These are phyloP conservation scores for Melinaea marsaeus DNA, from an alignment of 2,888 invertebrate genomes.

Conservation along the genomic window DNA sequence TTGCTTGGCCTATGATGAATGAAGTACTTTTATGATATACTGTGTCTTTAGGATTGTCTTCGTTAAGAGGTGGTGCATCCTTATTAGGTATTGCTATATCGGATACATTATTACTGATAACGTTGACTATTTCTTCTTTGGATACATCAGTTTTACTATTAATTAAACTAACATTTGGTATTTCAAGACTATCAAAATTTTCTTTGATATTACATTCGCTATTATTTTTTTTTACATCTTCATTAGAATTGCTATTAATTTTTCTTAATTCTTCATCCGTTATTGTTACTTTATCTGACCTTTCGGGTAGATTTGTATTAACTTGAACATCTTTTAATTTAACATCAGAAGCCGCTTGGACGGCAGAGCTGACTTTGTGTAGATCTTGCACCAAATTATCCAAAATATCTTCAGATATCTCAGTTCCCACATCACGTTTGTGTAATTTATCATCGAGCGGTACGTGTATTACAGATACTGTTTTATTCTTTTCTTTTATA, in stretches of 20 bases:
- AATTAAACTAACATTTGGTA: conserved; percentile 66
- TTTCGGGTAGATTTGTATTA: conserved; percentile 44
- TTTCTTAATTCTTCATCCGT: conserved; percentile 40
- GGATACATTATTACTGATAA: conserved; percentile 48
- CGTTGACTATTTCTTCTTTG: conserved; percentile 45
- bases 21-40: conserved; percentile 48
- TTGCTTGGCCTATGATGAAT: conserved; percentile 60
- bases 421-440: conserved; percentile 29
- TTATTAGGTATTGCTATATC: conserved; percentile 46
- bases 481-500: conserved; percentile 39
- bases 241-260: conserved; percentile 40
- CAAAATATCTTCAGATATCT: conserved; percentile 19
- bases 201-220: conserved; percentile 41
- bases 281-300: conserved; percentile 45
- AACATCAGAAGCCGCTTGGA: conserved; percentile 37
- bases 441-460: conserved; percentile 47
- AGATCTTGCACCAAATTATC: conserved; percentile 22
- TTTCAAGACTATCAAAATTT: conserved; percentile 60
- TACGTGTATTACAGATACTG: conserved; percentile 49
- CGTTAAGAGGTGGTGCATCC: conserved; percentile 39
- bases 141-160: conserved; percentile 51
- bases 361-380: conserved; percentile 35
- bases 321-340: conserved; percentile 41
- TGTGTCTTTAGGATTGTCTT: conserved; percentile 38
- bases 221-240: conserved; percentile 40